phyloP scores from a whole-genome alignment of 2,888 invertebrate species.

The Horisme vitalbata region DNA sequence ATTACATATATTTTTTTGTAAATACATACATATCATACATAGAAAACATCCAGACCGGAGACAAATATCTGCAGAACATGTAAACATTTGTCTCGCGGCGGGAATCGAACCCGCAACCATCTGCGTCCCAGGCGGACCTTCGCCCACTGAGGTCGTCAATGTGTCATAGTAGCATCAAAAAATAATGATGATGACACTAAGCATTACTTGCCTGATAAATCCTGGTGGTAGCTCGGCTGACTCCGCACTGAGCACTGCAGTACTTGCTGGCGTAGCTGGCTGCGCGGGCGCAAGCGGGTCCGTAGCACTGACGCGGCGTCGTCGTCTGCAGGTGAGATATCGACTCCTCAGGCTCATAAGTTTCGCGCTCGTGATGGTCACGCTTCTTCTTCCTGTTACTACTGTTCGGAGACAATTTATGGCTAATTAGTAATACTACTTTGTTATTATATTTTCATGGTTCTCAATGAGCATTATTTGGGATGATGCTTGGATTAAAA shows the following conservation, averaged over 20 bases:
- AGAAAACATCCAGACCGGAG: too few relatives aligned
- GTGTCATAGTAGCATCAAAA: background rate
- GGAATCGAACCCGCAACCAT: too few relatives aligned
- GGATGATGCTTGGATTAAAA: too few relatives aligned
- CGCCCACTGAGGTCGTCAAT: too few relatives aligned
- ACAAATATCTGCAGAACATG: too few relatives aligned
- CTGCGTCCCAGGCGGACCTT: too few relatives aligned
- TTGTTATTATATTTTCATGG: too few relatives aligned
- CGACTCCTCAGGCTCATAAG: slow-evolving; percentile 69
- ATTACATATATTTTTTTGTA: too few relatives aligned
- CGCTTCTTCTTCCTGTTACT: slow-evolving; percentile 65
- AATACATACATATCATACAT: too few relatives aligned
- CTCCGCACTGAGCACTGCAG: slow-evolving; percentile 95
- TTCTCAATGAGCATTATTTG: too few relatives aligned
- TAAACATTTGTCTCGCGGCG: too few relatives aligned
- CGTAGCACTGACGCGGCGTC: slow-evolving; percentile 93
- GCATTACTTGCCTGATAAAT: slow-evolving; percentile 86
- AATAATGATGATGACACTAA: background rate
- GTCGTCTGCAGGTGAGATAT: slow-evolving; percentile 80
- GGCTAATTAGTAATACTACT: too few relatives aligned
- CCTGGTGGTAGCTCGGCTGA: slow-evolving; percentile 92
- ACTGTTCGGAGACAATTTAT: slow-evolving; percentile 37
- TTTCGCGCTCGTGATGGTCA: slow-evolving; percentile 69
- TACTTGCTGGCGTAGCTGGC: slow-evolving; percentile 94
- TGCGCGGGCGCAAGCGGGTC: slow-evolving; percentile 92